Evolutionary conservation across 2,113 vertebrate genomes (phyloP).

Genomic region (Noctilio leporinus): DNA sequence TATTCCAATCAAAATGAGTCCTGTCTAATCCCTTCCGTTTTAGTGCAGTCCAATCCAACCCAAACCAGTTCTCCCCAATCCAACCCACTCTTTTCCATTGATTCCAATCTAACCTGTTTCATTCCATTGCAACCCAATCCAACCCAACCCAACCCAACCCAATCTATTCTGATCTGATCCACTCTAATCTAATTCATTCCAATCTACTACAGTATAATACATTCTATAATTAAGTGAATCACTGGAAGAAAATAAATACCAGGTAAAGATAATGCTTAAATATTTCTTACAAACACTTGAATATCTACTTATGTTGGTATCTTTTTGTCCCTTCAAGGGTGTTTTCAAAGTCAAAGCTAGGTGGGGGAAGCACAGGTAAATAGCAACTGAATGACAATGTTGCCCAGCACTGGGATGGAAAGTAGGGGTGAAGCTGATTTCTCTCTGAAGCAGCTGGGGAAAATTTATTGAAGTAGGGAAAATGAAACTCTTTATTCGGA

Average conservation of each 20-base stretch:
- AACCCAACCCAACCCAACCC: not conserved
- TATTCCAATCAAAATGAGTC: not conserved
- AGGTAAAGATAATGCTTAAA: not conserved
- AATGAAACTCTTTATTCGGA: not conserved
- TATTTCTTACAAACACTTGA: not conserved
- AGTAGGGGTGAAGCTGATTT: not conserved
- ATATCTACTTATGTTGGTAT: not conserved
- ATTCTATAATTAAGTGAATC: not conserved
- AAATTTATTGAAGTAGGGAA: not conserved
- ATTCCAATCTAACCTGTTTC: fast-evolving
- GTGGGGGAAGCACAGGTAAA: not conserved
- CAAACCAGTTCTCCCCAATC: not conserved
- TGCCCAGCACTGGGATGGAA: not conserved
- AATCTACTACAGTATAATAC: too few relatives aligned
- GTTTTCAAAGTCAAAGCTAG: not conserved
- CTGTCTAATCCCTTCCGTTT: too few relatives aligned
- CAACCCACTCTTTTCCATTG: not conserved
- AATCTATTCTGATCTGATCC: too few relatives aligned
- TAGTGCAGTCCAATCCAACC: not conserved
- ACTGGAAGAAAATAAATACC: not conserved
- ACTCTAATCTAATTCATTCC: too few relatives aligned
- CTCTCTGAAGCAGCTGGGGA: not conserved
- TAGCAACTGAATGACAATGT: fast-evolving
- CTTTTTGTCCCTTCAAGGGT: not conserved
- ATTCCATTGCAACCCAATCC: not conserved